phyloP scores from a whole-genome alignment of 1,140 invertebrate genomes.

The Gryllus bimaculatus region DNA sequence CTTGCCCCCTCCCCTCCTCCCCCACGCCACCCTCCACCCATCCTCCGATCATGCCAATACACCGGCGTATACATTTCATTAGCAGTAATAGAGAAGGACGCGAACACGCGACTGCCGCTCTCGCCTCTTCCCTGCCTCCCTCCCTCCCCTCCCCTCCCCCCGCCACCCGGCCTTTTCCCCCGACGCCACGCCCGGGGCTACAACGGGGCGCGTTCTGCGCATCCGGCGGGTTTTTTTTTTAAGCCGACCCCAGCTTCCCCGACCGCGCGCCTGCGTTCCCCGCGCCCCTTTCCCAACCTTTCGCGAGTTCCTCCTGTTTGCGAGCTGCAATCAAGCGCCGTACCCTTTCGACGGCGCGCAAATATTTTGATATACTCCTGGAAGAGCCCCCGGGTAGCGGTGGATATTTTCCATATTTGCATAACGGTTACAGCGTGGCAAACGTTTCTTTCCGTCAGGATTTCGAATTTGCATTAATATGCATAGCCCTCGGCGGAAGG shows the following conservation, averaged over 20 bases:
- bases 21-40: background rate
- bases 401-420: constrained; percentile 1
- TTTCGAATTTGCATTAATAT: background rate
- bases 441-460: background rate
- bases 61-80: background rate
- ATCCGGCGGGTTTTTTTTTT: too few relatives aligned
- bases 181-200: background rate
- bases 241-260: too few relatives aligned
- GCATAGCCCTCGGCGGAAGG: background rate
- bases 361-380: background rate
- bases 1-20: too few relatives aligned
- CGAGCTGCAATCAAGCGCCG: too few relatives aligned
- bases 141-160: too few relatives aligned
- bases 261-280: too few relatives aligned
- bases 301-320: too few relatives aligned
- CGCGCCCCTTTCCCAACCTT: too few relatives aligned
- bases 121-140: background rate
- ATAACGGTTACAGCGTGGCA: background rate
- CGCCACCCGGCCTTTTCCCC: too few relatives aligned
- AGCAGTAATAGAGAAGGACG: background rate
- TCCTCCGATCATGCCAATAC: background rate
- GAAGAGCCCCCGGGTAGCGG: background rate
- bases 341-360: background rate
- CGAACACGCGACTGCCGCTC: too few relatives aligned
- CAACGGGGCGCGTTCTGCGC: too few relatives aligned